Evolutionary conservation across 2,797 vertebrate genomes (phyloP).

Genomic region (Acanthurus lineatus): DNA sequence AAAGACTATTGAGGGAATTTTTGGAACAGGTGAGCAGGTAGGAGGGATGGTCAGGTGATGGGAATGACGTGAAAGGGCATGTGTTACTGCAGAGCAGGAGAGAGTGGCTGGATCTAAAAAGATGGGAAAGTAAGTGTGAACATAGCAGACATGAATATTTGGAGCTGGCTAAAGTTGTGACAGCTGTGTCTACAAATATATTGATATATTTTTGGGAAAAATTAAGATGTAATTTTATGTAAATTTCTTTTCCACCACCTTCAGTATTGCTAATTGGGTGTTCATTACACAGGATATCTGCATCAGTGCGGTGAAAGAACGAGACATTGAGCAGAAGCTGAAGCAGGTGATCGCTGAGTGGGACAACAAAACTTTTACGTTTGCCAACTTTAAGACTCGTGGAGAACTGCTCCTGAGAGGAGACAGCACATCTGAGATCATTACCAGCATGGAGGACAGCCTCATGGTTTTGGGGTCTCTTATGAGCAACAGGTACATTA

Average conservation of each 20-base stretch:
- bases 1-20: neutral
- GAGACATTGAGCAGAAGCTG: slow-evolving; percentile 96
- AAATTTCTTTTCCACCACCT: rapidly evolving
- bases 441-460: slow-evolving; percentile 94
- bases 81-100: too few relatives aligned
- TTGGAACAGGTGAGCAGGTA: too few relatives aligned
- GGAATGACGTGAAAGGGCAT: too few relatives aligned
- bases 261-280: too few relatives aligned
- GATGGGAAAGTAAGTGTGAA: neutral
- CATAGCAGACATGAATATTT: neutral
- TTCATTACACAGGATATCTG: slow-evolving; percentile 90
- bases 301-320: slow-evolving; percentile 94
- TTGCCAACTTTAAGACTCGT: slow-evolving; percentile 93
- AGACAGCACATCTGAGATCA: slow-evolving; percentile 93
- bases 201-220: neutral
- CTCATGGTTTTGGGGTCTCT: slow-evolving; percentile 95
- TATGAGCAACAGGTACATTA: slow-evolving; percentile 92
- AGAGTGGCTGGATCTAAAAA: too few relatives aligned
- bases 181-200: neutral
- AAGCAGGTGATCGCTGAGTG: slow-evolving; percentile 95
- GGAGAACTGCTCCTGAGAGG: slow-evolving; percentile 95
- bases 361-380: slow-evolving; percentile 92
- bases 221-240: neutral
- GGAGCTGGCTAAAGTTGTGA: neutral
- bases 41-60: too few relatives aligned